phyloP scores from a whole-genome alignment of 2,888 invertebrate species.

The Pocota personata region DNA sequence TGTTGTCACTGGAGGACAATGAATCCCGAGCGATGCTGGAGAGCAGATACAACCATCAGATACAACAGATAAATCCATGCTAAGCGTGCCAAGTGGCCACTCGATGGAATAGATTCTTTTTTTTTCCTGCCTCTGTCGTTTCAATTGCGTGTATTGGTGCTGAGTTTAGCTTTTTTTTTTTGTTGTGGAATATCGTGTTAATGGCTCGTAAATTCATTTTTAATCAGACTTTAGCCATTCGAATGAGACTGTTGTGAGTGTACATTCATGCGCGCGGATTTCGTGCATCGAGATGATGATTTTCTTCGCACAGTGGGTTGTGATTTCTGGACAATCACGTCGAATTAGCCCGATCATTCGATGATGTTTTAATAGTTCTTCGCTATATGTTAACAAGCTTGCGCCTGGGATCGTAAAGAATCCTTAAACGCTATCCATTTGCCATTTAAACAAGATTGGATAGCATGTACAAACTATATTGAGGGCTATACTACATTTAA shows the following conservation, averaged over 20 bases:
- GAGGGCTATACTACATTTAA: background rate
- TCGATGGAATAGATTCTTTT: constrained; percentile 65
- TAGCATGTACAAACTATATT: background rate
- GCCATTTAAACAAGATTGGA: background rate
- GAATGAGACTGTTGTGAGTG: constrained; percentile 10
- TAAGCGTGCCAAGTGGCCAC: constrained; percentile 74
- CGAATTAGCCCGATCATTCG: constrained; percentile 65
- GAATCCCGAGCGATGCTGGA: constrained; percentile 43
- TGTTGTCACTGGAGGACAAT: constrained; percentile 65
- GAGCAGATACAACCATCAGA: constrained; percentile 58
- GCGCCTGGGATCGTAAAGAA: background rate
- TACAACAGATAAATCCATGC: constrained; percentile 68
- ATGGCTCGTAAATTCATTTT: constrained; percentile 69
- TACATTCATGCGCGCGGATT: constrained; percentile 16
- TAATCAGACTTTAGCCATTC: constrained; percentile 57
- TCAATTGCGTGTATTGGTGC: constrained; percentile 63
- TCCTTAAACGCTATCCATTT: background rate
- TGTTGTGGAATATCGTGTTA: constrained; percentile 59
- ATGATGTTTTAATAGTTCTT: constrained; percentile 70
- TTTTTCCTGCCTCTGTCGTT: constrained; percentile 4
- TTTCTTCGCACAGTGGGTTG: constrained; percentile 62
- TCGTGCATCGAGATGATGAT: constrained; percentile 56
- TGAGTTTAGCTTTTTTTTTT: constrained; percentile 14
- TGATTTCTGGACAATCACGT: constrained; percentile 64
- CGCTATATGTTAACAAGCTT: constrained; percentile 45